Evolutionary conservation across 2,888 invertebrate genomes (phyloP).

Genomic region (Ichneumon xanthorius): DNA sequence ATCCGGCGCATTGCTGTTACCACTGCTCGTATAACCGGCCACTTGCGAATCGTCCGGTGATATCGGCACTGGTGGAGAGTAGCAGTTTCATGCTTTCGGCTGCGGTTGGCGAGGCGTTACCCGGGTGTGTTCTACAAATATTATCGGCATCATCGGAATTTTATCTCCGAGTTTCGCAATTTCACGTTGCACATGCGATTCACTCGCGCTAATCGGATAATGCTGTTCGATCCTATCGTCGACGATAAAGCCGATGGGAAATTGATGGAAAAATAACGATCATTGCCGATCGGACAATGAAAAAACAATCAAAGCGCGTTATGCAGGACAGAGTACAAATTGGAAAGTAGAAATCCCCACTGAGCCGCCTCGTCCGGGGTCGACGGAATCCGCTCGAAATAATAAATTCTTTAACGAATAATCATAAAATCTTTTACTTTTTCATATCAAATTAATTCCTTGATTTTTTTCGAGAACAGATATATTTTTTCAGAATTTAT

Average conservation of each 20-base stretch:
- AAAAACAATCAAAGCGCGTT: not conserved
- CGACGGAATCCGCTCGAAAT: too few relatives aligned
- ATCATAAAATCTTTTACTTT: too few relatives aligned
- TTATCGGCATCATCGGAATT: conserved; percentile 53
- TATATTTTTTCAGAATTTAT: not conserved
- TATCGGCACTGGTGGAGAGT: conserved; percentile 1
- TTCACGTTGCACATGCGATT: conserved; percentile 44
- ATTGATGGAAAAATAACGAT: not conserved
- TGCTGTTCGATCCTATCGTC: conserved; percentile 19
- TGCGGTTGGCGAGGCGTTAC: conserved; percentile 14
- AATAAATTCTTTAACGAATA: too few relatives aligned
- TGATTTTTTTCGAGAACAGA: too few relatives aligned
- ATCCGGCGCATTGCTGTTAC: not conserved
- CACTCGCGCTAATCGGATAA: conserved; percentile 37
- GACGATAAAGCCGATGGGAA: conserved; percentile 12
- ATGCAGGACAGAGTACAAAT: not conserved
- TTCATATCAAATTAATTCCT: too few relatives aligned
- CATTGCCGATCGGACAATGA: not conserved
- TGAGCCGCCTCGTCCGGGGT: too few relatives aligned
- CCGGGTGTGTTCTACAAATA: conserved; percentile 41
- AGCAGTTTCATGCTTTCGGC: conserved; percentile 12
- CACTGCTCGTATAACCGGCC: conserved; percentile 4
- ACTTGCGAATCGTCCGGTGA: conserved; percentile 37
- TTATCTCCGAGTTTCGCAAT: conserved; percentile 48
- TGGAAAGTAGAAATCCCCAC: not conserved